phyloP scores from a whole-genome alignment of 2,888 invertebrate species.

The Eucera pruinosa region DNA sequence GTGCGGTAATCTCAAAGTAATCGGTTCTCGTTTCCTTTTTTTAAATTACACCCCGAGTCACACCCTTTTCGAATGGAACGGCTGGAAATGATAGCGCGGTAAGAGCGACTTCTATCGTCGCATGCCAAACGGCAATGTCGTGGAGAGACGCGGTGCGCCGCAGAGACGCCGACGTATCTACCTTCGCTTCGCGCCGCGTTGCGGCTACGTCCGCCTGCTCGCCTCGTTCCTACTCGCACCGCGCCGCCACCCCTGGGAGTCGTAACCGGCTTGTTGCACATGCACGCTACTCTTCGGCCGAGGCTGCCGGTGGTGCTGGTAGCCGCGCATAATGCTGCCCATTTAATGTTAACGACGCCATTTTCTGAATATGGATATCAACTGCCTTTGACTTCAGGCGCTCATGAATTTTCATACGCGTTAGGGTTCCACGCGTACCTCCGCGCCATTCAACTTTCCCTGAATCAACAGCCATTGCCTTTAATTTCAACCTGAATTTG shows the following conservation, averaged over 20 bases:
- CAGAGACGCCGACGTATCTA: slow-evolving; percentile 41
- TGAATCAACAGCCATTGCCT: slow-evolving; percentile 57
- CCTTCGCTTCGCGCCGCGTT: neutral
- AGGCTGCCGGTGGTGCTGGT: slow-evolving; percentile 53
- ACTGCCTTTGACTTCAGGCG: slow-evolving; percentile 75
- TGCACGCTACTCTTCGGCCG: slow-evolving; percentile 52
- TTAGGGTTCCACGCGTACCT: slow-evolving; percentile 56
- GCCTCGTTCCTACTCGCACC: slow-evolving; percentile 22
- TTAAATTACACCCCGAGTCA: slow-evolving; percentile 78
- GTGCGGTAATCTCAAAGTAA: slow-evolving; percentile 75
- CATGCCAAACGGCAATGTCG: slow-evolving; percentile 81
- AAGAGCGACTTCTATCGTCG: slow-evolving; percentile 75
- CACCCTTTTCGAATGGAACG: slow-evolving; percentile 80
- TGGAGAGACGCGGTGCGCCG: slow-evolving; percentile 44
- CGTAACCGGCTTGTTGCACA: slow-evolving; percentile 61
- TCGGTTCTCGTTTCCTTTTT: slow-evolving; percentile 67
- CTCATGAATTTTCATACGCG: slow-evolving; percentile 82
- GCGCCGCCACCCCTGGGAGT: slow-evolving; percentile 59
- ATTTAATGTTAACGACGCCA: slow-evolving; percentile 83
- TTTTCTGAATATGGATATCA: slow-evolving; percentile 83
- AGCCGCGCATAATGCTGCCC: slow-evolving; percentile 79
- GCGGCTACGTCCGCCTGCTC: neutral
- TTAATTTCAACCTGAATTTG: slow-evolving; percentile 40
- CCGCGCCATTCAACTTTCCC: slow-evolving; percentile 50
- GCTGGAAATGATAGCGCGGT: slow-evolving; percentile 79